Evolutionary conservation across 2,113 vertebrate species (phyloP).

Genomic region (Caracal caracal): DNA sequence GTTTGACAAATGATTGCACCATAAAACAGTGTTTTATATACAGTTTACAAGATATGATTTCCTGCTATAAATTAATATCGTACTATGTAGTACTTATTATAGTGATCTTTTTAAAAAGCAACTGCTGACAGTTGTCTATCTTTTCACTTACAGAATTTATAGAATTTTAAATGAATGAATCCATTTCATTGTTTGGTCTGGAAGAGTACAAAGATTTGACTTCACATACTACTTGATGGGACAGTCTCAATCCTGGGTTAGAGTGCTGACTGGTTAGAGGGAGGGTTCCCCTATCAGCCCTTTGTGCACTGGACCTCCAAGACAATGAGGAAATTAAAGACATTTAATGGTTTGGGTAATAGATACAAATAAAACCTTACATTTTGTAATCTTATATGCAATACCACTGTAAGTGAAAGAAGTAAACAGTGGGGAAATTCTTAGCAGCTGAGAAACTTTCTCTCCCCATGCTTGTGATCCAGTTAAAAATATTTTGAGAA

Average conservation of each 20-base stretch:
- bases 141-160: constrained; percentile 73
- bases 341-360: constrained; percentile 59
- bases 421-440: constrained; percentile 66
- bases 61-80: constrained; percentile 90
- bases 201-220: constrained; percentile 76
- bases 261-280: constrained; percentile 55
- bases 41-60: constrained; percentile 87
- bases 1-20: constrained; percentile 88
- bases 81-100: constrained; percentile 84
- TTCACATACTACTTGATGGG: constrained; percentile 58
- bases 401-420: constrained; percentile 79
- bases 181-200: constrained; percentile 75
- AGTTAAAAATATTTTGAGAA: constrained; percentile 79
- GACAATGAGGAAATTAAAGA: constrained; percentile 51
- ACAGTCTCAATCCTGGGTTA: constrained; percentile 62
- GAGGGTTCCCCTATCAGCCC: constrained; percentile 62
- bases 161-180: constrained; percentile 61
- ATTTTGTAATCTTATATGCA: constrained; percentile 43
- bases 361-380: constrained; percentile 79
- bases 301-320: constrained; percentile 46
- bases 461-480: constrained; percentile 73
- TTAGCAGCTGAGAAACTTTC: constrained; percentile 83
- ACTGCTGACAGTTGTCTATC: constrained; percentile 83
- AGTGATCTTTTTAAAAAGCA: constrained; percentile 85
- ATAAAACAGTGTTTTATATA: constrained; percentile 90